A percentile compares a stretch with the other conserved stretches of the same genome.
Conservation (phyloP, 2,113 vertebrate genomes). For the Ammospiza nelsoni region DNA sequence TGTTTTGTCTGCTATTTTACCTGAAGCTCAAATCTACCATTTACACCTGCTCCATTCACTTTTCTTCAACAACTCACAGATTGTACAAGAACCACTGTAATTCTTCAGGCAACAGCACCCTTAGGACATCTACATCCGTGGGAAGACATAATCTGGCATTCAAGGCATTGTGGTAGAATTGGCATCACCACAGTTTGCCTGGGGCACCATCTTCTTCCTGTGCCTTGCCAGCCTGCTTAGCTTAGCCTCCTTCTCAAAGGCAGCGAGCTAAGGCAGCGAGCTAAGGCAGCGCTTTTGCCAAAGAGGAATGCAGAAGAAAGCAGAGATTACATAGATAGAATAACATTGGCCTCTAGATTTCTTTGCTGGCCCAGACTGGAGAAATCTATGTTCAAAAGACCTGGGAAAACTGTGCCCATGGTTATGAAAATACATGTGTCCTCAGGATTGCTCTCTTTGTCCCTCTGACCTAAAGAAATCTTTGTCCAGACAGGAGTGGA, state of each 20-base stretch:
- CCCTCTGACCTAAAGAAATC: conserved; percentile 3
- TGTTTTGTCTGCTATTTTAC: background rate
- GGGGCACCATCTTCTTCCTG: conserved; percentile 23
- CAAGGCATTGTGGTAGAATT: conserved; percentile 51
- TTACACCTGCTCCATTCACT: background rate
- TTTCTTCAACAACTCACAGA: background rate
- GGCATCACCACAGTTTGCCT: conserved; percentile 41
- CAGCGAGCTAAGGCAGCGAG: background rate
- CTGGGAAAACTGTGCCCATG: background rate
- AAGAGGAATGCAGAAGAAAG: background rate
- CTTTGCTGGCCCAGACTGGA: background rate
- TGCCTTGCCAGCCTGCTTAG: background rate
- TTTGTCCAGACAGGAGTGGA: background rate
- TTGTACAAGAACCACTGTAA: background rate
- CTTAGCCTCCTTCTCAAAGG: conserved; percentile 7
- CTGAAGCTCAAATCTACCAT: background rate
- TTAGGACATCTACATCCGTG: conserved; percentile 34
- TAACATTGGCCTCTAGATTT: background rate
- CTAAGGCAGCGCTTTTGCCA: background rate
- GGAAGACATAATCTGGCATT: conserved; percentile 53
- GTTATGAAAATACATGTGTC: background rate
- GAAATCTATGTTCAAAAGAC: background rate
- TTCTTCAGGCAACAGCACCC: conserved; percentile 41
- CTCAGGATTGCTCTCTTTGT: background rate
- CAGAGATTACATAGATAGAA: background rate